These are phyloP conservation scores for Genyomyrus donnyi DNA, from an alignment of 2,113 vertebrate genomes.

Conservation along the genomic window DNA sequence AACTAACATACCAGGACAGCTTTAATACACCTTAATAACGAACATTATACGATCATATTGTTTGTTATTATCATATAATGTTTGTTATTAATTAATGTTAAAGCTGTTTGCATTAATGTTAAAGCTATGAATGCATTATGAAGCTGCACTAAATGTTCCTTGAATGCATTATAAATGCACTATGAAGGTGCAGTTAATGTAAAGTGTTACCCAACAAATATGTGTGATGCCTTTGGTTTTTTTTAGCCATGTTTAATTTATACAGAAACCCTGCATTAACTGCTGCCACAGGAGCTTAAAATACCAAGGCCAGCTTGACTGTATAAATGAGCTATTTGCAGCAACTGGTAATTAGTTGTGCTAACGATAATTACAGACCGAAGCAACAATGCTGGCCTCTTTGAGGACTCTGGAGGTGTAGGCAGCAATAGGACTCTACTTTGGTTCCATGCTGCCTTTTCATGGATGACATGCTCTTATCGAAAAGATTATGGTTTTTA, in stretches of 20 bases:
- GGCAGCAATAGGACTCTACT: background rate
- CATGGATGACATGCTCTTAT: background rate
- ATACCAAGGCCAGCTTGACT: background rate
- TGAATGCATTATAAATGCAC: background rate
- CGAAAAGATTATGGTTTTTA: background rate
- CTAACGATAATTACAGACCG: background rate
- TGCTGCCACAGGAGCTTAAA: background rate
- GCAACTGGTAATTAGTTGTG: background rate
- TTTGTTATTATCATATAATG: background rate
- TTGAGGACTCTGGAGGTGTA: background rate
- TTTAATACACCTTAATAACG: background rate
- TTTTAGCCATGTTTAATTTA: background rate
- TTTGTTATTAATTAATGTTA: background rate
- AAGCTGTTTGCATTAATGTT: background rate
- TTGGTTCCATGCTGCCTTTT: background rate
- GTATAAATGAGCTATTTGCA: constrained; percentile 1
- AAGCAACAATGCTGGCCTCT: background rate
- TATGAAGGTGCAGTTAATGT: background rate
- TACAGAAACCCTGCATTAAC: background rate
- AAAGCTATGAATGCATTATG: background rate
- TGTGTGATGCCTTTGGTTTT: background rate
- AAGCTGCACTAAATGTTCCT: background rate
- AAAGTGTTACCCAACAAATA: background rate
- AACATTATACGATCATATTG: background rate
- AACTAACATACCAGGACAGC: background rate